Evolutionary conservation across 2,888 invertebrate genomes (phyloP).

Genomic region (Agonum fuliginosum): DNA sequence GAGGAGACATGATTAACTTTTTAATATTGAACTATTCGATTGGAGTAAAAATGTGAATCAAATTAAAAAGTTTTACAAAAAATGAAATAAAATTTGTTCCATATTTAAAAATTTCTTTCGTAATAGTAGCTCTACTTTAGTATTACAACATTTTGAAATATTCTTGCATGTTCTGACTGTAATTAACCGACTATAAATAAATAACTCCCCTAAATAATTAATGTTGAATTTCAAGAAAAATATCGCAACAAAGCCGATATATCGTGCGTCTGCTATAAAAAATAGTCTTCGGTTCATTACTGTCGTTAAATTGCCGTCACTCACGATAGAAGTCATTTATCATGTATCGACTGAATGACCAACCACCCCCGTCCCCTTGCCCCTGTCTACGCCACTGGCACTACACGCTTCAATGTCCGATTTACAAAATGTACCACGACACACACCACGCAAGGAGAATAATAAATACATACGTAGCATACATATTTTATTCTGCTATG

Average conservation of each 20-base stretch:
- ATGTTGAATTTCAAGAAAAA: conserved; percentile 29
- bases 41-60: too few relatives aligned
- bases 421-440: conserved; percentile 55
- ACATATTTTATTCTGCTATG: conserved; percentile 69
- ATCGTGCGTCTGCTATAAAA: conserved; percentile 35
- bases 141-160: too few relatives aligned
- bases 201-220: conserved; percentile 10
- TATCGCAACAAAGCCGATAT: conserved; percentile 37
- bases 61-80: too few relatives aligned
- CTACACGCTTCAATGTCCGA: conserved; percentile 20
- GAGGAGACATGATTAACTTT: too few relatives aligned
- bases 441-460: conserved; percentile 53
- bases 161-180: conserved; percentile 8
- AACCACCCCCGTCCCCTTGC: conserved; percentile 13
- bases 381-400: conserved; percentile 4
- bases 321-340: conserved; percentile 48
- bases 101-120: too few relatives aligned
- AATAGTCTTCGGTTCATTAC: conserved; percentile 40
- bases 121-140: too few relatives aligned
- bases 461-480: conserved; percentile 66
- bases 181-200: conserved; percentile 2
- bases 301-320: conserved; percentile 41
- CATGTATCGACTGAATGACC: conserved; percentile 36
- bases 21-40: too few relatives aligned
- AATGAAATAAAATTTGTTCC: too few relatives aligned